Percentiles rank a stretch among this genome's conserved stretches.
Evolutionary conservation across 2,113 vertebrate species (phyloP).

Genomic region (Ptilorrhoa leucosticta): DNA sequence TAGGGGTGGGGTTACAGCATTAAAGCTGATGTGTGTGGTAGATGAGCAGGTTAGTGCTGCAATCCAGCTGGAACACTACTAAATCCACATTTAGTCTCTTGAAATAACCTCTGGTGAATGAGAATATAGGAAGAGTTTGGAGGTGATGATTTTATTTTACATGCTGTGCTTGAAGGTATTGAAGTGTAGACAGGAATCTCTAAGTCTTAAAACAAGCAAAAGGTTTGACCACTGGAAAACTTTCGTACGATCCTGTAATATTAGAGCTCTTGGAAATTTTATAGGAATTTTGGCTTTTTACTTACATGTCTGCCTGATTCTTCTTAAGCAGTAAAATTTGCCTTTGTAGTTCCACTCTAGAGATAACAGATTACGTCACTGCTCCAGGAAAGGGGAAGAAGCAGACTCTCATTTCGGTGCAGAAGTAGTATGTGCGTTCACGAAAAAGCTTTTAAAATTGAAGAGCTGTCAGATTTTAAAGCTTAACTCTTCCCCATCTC

Average conservation of each 20-base stretch:
- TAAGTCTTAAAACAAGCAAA: not conserved
- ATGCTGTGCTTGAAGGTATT: not conserved
- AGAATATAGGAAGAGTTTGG: not conserved
- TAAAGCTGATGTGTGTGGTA: not conserved
- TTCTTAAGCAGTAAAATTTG: not conserved
- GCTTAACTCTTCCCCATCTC: not conserved
- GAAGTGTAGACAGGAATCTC: not conserved
- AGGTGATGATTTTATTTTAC: not conserved
- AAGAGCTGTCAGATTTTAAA: not conserved
- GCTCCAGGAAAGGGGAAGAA: not conserved
- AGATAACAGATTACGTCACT: not conserved
- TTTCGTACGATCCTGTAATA: not conserved
- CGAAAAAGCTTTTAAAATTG: not conserved
- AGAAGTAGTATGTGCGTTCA: rapidly evolving
- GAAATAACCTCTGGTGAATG: not conserved
- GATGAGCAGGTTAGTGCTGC: not conserved
- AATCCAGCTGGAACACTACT: rapidly evolving
- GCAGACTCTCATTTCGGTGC: not conserved
- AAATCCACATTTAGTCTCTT: not conserved
- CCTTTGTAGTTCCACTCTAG: not conserved
- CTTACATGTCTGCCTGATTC: not conserved
- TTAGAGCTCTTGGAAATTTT: not conserved
- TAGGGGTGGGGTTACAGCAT: not conserved
- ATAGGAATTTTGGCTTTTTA: not conserved
- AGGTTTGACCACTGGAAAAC: not conserved